Evolutionary conservation across 2,888 invertebrate genomes (phyloP).

Genomic region (Petrophora chlorosata): DNA sequence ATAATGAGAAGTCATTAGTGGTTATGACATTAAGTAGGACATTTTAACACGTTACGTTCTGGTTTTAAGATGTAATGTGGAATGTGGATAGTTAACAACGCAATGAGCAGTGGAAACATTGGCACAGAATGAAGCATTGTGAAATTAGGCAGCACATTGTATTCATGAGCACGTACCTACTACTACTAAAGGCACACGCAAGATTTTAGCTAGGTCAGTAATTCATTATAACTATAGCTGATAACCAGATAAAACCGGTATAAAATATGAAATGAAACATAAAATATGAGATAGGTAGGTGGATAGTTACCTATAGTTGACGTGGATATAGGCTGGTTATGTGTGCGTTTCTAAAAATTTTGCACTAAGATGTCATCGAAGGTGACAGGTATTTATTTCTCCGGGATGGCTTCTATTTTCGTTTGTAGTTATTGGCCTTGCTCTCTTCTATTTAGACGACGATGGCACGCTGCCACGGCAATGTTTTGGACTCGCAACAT

Average conservation of each 20-base stretch:
- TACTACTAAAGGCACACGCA: not conserved
- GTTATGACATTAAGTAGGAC: constrained; percentile 42
- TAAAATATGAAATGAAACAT: no score
- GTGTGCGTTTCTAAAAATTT: not conserved
- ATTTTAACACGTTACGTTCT: constrained; percentile 26
- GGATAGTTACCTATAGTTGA: no score
- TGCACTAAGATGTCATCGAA: constrained; percentile 3
- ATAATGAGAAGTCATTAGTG: constrained; percentile 41
- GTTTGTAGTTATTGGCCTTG: constrained; percentile 76
- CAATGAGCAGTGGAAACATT: constrained; percentile 13
- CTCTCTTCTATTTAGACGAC: constrained; percentile 62
- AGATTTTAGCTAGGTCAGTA: not conserved
- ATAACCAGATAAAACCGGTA: no score
- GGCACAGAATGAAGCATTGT: constrained; percentile 12
- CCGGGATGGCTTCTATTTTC: constrained; percentile 57
- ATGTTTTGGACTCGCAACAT: constrained; percentile 61
- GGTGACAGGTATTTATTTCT: constrained; percentile 30
- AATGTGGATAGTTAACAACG: constrained; percentile 11
- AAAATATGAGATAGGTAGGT: no score
- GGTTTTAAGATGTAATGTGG: constrained; percentile 27
- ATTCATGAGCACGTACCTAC: not conserved
- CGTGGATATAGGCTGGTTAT: no score
- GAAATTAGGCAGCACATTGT: constrained; percentile 15
- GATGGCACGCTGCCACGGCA: constrained; percentile 75
- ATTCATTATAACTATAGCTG: no score